Base-by-base conservation (phyloP, 2,113 vertebrate species). In the Edolisoma coerulescens region DNA sequence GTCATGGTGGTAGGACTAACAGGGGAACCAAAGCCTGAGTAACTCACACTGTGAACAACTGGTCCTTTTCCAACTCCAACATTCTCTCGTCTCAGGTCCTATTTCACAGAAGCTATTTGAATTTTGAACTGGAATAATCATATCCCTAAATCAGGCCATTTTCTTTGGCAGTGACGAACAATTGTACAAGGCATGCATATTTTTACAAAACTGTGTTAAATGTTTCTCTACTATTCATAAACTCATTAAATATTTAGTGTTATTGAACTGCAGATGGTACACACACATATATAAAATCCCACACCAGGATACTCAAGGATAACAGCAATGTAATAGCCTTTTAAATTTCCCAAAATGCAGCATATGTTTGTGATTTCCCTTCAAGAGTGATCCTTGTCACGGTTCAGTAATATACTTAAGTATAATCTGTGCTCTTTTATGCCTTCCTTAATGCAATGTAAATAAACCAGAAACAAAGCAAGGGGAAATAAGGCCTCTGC, bases 161-260 rank as follows among this genome's bases (percentile, higher is more conserved):
- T 87, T 73, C 33, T 87, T 78, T 64, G 37, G 24, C 54, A 89
- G 59, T 67, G 65, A 84, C n/a, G 92, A 92, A 84, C 35, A 78
- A 61, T 22, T 87, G 30, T 42, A 80, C 50, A 80, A 12, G 26
- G 54, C 33, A 52, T 47, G 23, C 26, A 52, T 39, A 60, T 81
- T 95, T 91, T 67, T 56, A 73, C n/a, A 81, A 56, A 89, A 42
- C 35, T 80, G 10, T 84, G 83, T 84, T 93, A 80, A 95, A 77
- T 92, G 92, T 91, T 94, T 95, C 93, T 57, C 70, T 69, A 16
- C 35, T 87, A 60, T 26, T 94, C 3, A 9, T 79, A 89, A 92
- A 88, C 27, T 84, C 68, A 77, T 94, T 83, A 86, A 90, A 93
- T 89, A 96, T 91, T 95, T 81, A 90, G 68, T 81, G 84, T 23